phyloP scores from a whole-genome alignment of 2,888 invertebrate species.

The Diarsia brunnea region DNA sequence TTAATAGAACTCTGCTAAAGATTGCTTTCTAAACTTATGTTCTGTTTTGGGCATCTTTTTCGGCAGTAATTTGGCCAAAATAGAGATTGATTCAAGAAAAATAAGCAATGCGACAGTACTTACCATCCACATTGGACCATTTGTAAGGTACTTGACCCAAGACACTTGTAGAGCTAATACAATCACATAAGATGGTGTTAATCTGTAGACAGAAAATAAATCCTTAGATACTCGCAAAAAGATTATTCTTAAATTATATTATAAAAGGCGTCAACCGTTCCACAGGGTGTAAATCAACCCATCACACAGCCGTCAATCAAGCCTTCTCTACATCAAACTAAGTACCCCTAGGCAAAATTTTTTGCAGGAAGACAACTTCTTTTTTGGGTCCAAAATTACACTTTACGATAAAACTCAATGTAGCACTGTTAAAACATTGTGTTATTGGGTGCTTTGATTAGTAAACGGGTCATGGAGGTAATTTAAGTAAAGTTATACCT shows the following conservation, averaged over 20 bases:
- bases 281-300: too few species aligned
- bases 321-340: too few species aligned
- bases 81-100: background rate
- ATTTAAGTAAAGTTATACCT: too few species aligned
- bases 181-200: slow-evolving; percentile 70
- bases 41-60: background rate
- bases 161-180: slow-evolving; percentile 70
- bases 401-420: too few species aligned
- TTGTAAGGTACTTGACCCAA: slow-evolving; percentile 72
- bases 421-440: too few species aligned
- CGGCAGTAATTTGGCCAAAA: background rate
- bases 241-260: background rate
- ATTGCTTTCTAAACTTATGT: background rate
- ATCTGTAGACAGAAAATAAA: slow-evolving; percentile 56
- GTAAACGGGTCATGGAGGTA: too few species aligned
- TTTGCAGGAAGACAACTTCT: too few species aligned
- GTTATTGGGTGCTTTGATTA: too few species aligned
- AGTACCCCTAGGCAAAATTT: too few species aligned
- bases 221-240: background rate
- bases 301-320: too few species aligned
- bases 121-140: slow-evolving; percentile 83
- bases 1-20: background rate
- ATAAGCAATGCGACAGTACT: slow-evolving; percentile 10
- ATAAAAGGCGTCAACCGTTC: background rate
- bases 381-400: too few species aligned